A percentile compares a stretch with the other conserved stretches of the same genome.
Evolutionary conservation across 2,797 vertebrate species (phyloP).

Genomic region (Chromis chromis): DNA sequence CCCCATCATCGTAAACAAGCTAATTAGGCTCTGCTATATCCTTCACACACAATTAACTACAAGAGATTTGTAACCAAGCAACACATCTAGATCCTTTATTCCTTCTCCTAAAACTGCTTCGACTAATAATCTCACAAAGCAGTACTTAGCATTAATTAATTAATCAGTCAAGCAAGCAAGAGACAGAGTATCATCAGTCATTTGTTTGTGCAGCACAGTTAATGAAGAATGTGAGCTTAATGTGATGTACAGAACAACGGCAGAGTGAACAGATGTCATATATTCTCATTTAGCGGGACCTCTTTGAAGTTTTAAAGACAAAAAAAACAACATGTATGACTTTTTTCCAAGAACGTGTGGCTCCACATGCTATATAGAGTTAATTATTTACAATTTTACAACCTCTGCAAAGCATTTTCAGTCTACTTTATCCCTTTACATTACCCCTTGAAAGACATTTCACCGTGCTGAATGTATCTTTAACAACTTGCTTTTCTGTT

Average conservation of each 20-base stretch:
- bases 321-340: background rate
- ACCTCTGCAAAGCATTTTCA: too few species aligned
- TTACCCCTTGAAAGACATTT: too few species aligned
- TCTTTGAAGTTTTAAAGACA: too few species aligned
- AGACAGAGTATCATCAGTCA: conserved; percentile 24
- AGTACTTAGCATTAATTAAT: conserved; percentile 30
- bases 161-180: conserved; percentile 18
- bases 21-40: conserved; percentile 40
- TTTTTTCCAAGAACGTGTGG: too few species aligned
- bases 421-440: too few species aligned
- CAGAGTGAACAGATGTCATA: background rate
- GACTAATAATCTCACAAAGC: conserved; percentile 15
- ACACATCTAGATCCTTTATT: conserved; percentile 16
- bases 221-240: background rate
- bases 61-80: conserved; percentile 31
- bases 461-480: too few species aligned
- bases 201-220: background rate
- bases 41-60: conserved; percentile 45
- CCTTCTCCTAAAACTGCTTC: conserved; percentile 23
- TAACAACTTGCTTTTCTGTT: too few species aligned
- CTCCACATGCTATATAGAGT: too few species aligned
- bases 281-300: background rate
- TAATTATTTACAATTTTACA: too few species aligned
- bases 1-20: conserved; percentile 40
- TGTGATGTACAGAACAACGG: background rate